phyloP scores from a whole-genome alignment of 2,888 invertebrate genomes.

The Ichneumoninae sp. region DNA sequence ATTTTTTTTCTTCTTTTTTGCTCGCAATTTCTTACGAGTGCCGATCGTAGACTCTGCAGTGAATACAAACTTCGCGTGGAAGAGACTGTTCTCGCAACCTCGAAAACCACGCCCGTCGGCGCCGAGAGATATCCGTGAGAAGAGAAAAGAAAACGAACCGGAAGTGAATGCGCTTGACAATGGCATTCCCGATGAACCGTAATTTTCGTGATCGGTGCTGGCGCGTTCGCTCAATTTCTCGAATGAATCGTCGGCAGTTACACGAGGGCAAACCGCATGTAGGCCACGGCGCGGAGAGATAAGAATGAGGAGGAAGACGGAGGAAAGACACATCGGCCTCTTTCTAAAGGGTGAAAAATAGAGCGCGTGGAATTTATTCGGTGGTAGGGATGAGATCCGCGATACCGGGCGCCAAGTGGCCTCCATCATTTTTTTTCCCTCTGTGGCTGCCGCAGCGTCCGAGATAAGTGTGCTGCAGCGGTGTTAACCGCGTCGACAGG shows the following conservation, averaged over 20 bases:
- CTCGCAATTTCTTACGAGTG: too few species aligned
- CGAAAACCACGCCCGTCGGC: neutral
- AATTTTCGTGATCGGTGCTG: slow-evolving; percentile 39
- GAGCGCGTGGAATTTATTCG: slow-evolving; percentile 42
- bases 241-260: slow-evolving; percentile 12
- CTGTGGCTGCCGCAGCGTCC: neutral
- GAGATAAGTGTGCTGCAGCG: neutral
- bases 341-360: slow-evolving; percentile 33
- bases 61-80: neutral
- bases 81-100: neutral
- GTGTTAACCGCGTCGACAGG: slow-evolving; percentile 36
- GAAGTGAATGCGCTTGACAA: slow-evolving; percentile 15
- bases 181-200: slow-evolving; percentile 34
- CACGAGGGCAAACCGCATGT: neutral
- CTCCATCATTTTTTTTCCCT: neutral
- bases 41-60: neutral
- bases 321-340: slow-evolving; percentile 20
- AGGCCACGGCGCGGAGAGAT: neutral
- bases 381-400: slow-evolving; percentile 11
- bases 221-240: slow-evolving; percentile 45
- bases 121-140: slow-evolving; percentile 38
- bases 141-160: slow-evolving; percentile 5
- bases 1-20: too few species aligned
- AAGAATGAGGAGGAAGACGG: slow-evolving; percentile 6
- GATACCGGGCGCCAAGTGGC: slow-evolving; percentile 4